Conservation (phyloP, 1,140 invertebrate genomes). For the Neodiprion fabricii region DNA sequence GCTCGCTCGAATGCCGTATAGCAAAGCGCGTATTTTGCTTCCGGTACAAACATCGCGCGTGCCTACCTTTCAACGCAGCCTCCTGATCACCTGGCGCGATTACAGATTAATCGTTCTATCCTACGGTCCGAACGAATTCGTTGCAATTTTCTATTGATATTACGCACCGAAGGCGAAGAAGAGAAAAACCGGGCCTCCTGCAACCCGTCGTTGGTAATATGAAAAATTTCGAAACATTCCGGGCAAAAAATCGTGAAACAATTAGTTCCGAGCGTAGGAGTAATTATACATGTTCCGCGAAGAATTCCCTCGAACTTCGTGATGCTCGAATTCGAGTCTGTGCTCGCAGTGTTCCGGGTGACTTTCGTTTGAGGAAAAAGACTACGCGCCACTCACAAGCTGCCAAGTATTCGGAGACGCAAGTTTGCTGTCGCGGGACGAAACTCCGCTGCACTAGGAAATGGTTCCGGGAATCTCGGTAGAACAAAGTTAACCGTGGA, state of each 20-base stretch:
- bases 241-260: too few relatives aligned
- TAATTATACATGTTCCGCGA: too few relatives aligned
- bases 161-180: too few relatives aligned
- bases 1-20: too few relatives aligned
- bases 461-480: neutral
- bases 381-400: conserved; percentile 50
- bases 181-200: too few relatives aligned
- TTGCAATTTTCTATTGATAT: too few relatives aligned
- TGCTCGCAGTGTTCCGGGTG: conserved; percentile 24
- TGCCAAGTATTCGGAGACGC: conserved; percentile 53
- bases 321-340: neutral
- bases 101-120: neutral
- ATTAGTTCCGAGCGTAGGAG: too few relatives aligned
- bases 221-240: too few relatives aligned
- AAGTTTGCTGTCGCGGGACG: neutral
- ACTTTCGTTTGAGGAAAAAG: conserved; percentile 56
- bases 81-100: neutral
- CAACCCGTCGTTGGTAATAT: too few relatives aligned
- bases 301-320: too few relatives aligned
- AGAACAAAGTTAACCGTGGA: neutral
- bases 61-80: neutral
- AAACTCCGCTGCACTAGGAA: neutral
- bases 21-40: too few relatives aligned
- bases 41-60: neutral
- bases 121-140: too few relatives aligned